Evolutionary conservation across 2,797 vertebrate genomes (phyloP).

Genomic region (Cetoscarus ocellatus): DNA sequence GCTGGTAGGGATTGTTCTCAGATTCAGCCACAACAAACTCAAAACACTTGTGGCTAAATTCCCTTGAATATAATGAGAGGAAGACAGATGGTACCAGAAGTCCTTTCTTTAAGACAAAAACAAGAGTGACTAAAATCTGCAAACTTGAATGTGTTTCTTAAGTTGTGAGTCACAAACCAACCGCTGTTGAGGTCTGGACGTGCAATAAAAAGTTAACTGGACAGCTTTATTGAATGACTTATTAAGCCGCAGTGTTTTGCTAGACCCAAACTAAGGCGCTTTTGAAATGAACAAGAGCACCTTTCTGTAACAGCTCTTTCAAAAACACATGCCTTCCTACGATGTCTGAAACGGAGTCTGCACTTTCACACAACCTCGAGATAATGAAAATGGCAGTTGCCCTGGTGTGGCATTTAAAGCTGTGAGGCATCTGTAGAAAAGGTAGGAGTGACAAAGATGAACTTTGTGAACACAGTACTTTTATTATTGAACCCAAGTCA

Average conservation of each 20-base stretch:
- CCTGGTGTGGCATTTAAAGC: conserved; percentile 59
- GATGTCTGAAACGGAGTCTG: conserved; percentile 64
- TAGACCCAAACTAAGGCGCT: conserved; percentile 58
- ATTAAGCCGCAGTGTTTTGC: conserved; percentile 69
- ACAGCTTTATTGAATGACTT: conserved; percentile 79
- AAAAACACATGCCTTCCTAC: conserved; percentile 39
- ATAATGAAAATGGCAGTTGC: conserved; percentile 73
- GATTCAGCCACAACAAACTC: conserved; percentile 68
- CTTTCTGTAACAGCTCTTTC: conserved; percentile 52
- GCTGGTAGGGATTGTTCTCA: conserved; percentile 57
- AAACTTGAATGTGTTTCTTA: conserved; percentile 33
- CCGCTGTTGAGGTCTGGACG: conserved; percentile 48
- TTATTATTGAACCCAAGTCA: conserved; percentile 16
- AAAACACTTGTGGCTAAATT: conserved; percentile 24
- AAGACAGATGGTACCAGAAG: conserved; percentile 7
- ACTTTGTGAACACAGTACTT: conserved; percentile 36
- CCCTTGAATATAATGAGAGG: conserved; percentile 18
- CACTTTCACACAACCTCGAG: conserved; percentile 49
- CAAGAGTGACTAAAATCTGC: conserved; percentile 41
- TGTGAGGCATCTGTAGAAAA: conserved; percentile 53
- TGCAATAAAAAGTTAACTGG: conserved; percentile 72
- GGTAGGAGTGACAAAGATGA: conserved; percentile 43
- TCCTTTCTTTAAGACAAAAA: conserved; percentile 4
- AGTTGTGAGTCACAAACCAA: conserved; percentile 43
- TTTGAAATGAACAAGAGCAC: conserved; percentile 74